Evolutionary conservation across 2,797 vertebrate genomes (phyloP).

Genomic region (Eospalax fontanierii): DNA sequence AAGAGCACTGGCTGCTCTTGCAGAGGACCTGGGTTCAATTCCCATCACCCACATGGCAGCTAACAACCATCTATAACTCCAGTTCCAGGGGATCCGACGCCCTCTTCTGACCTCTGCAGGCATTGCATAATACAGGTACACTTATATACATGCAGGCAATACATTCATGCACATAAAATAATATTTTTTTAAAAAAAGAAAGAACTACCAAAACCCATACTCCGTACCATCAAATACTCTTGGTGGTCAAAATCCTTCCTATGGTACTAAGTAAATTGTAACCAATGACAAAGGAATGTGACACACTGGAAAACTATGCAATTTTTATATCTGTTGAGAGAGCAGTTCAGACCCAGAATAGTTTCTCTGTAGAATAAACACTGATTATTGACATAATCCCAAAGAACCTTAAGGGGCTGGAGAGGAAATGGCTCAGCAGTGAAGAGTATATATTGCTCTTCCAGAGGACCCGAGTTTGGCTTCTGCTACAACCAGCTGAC

Average conservation of each 20-base stretch:
- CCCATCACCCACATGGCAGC: no score
- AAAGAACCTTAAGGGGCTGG: background rate
- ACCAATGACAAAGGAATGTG: fast-evolving
- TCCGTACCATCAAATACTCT: background rate
- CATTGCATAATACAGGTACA: no score
- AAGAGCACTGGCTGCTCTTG: no score
- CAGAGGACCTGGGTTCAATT: no score
- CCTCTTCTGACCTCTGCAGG: no score
- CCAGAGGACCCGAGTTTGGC: background rate
- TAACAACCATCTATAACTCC: no score
- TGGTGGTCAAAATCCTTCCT: background rate
- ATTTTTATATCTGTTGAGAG: no score
- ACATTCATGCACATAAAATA: no score
- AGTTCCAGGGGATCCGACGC: no score
- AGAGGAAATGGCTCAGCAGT: background rate
- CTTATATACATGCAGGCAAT: no score
- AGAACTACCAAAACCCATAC: background rate
- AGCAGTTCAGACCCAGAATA: background rate
- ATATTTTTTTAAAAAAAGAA: no score
- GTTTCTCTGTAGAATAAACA: background rate
- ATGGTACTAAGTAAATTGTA: background rate
- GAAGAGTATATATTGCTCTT: background rate
- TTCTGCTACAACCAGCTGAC: background rate
- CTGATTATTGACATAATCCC: background rate
- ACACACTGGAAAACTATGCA: background rate